These are phyloP conservation scores for Lipophrys pholis DNA, from an alignment of 2,113 vertebrate genomes.

Conservation along the genomic window DNA sequence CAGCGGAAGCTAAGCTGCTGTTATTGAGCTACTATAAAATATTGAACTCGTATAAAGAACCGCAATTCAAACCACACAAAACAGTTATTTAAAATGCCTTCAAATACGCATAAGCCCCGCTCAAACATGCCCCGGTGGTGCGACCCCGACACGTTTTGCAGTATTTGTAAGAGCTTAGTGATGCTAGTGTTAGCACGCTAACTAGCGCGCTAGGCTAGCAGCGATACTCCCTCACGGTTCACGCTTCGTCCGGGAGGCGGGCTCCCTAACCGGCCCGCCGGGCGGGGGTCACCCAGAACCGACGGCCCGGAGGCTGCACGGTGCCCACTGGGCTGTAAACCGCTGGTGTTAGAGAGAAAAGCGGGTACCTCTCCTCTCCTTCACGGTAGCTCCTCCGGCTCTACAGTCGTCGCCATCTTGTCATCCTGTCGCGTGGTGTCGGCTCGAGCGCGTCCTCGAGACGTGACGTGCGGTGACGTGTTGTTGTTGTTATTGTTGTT, in stretches of 20 bases:
- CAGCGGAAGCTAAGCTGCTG: neutral
- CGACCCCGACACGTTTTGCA: no score
- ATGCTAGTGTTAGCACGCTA: no score
- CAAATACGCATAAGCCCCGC: no score
- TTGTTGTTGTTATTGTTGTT: conserved; percentile 56
- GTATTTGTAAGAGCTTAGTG: no score
- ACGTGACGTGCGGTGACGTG: conserved; percentile 67
- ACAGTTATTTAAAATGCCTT: no score
- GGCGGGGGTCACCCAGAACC: neutral
- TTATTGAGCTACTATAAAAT: no score
- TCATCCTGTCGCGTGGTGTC: conserved; percentile 78
- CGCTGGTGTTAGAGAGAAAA: conserved; percentile 13
- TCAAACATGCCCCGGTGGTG: no score
- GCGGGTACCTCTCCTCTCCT: conserved; percentile 72
- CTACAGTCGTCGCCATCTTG: conserved; percentile 79
- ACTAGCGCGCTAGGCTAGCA: conserved; percentile 19
- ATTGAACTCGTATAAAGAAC: no score
- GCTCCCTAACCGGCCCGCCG: neutral
- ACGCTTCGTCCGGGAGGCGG: conserved; percentile 10
- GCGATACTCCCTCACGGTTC: conserved; percentile 60
- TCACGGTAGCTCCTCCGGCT: conserved; percentile 65
- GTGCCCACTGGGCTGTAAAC: conserved; percentile 51
- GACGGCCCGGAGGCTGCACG: fast-evolving
- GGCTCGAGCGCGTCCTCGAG: conserved; percentile 65
- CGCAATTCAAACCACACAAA: no score